These are phyloP conservation scores for Meandrina meandrites DNA, from an alignment of 92 coral and sea anemone species.

Conservation along the genomic window DNA sequence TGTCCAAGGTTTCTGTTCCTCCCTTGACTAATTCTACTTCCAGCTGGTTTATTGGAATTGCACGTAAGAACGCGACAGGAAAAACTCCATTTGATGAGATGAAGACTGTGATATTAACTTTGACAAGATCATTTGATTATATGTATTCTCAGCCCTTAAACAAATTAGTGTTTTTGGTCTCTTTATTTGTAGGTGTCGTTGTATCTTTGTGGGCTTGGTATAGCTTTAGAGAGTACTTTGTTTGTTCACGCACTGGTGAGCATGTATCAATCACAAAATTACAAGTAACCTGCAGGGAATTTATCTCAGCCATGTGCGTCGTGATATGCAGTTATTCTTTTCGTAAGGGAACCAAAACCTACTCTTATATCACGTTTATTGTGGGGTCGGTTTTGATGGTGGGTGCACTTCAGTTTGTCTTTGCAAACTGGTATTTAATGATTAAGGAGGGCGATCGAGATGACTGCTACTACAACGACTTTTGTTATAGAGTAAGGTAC, in stretches of 20 bases:
- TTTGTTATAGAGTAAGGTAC: slow-evolving; percentile 73
- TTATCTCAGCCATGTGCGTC: slow-evolving; percentile 52
- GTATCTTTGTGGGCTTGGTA: not conserved
- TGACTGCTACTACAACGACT: slow-evolving; percentile 85
- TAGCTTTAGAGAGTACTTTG: not conserved
- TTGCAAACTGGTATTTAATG: slow-evolving; percentile 83
- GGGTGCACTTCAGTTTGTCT: slow-evolving; percentile 90
- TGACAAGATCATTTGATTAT: slow-evolving; percentile 6
- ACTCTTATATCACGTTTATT: slow-evolving; percentile 75
- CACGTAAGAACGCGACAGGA: not conserved
- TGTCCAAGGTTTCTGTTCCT: slow-evolving; percentile 70
- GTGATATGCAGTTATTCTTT: slow-evolving; percentile 59
- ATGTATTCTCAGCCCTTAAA: not conserved
- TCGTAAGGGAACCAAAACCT: slow-evolving; percentile 57
- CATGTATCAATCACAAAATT: no score
- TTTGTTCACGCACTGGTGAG: no score
- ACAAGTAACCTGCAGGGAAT: not conserved
- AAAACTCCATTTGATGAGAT: not conserved
- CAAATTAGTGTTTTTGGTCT: no score
- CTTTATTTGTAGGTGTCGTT: not conserved
- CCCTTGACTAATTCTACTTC: slow-evolving; percentile 40
- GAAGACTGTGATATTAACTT: not conserved
- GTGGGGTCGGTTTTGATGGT: slow-evolving; percentile 85
- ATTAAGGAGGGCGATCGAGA: slow-evolving; percentile 80
- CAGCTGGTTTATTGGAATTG: slow-evolving; percentile 71